phyloP scores from a whole-genome alignment of 2,888 invertebrate species.

The Onchidella celtica region DNA sequence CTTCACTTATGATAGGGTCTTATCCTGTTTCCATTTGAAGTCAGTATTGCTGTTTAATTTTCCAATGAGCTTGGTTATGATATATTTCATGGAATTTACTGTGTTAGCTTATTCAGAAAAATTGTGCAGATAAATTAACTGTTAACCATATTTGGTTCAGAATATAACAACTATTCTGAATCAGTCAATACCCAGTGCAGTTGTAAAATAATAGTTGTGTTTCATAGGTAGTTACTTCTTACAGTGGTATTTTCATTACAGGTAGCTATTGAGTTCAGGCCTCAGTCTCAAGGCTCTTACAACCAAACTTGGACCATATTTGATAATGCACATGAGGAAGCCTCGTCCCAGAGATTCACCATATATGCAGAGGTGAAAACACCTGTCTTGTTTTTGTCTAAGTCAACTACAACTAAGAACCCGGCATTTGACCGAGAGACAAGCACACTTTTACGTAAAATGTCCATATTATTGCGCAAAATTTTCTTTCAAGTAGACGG shows the following conservation, averaged over 20 bases:
- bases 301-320: slow-evolving; percentile 38
- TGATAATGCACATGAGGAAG: neutral
- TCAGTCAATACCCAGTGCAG: neutral
- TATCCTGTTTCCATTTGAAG: no score
- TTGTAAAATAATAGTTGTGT: neutral
- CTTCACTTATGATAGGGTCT: no score
- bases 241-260: neutral
- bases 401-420: no score
- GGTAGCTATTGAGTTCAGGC: slow-evolving; percentile 25
- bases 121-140: no score
- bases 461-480: no score
- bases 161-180: neutral
- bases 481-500: no score
- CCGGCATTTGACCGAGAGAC: no score
- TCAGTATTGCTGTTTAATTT: neutral
- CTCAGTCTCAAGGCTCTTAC: slow-evolving; percentile 20
- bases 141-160: neutral
- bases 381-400: no score
- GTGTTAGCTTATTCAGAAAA: no score
- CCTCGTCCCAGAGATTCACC: slow-evolving; percentile 1
- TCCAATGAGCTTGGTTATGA: neutral
- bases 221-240: neutral
- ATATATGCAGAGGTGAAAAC: slow-evolving; percentile 33
- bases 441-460: no score
- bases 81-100: no score